Percentiles rank a stretch among this genome's conserved stretches.
Conservation (phyloP, 1,140 invertebrate genomes). For the Saccostrea glomerata region DNA sequence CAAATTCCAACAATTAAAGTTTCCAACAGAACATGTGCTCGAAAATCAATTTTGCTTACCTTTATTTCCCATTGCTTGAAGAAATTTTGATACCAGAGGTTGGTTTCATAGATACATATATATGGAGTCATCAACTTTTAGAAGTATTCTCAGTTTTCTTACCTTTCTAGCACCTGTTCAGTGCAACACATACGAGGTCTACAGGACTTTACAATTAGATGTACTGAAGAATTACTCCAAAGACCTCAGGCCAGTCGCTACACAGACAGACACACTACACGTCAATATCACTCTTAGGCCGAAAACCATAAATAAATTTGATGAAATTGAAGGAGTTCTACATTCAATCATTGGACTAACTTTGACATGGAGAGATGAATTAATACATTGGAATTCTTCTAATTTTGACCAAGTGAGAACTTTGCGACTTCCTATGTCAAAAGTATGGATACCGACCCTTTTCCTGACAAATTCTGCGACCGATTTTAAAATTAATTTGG, state of each 20-base stretch:
- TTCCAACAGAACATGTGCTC: no score
- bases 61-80: no score
- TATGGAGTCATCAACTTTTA: background rate
- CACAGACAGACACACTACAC: background rate
- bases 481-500: background rate
- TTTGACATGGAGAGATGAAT: conserved; percentile 25
- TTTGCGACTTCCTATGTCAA: background rate
- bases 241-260: conserved; percentile 26
- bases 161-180: background rate
- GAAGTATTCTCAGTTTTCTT: background rate
- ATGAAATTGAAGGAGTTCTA: conserved; percentile 34
- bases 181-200: background rate
- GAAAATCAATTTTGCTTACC: no score
- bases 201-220: background rate
- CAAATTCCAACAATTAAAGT: no score
- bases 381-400: conserved; percentile 2
- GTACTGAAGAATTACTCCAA: conserved; percentile 40
- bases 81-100: background rate
- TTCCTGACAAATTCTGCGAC: conserved; percentile 5
- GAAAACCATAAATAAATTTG: conserved; percentile 14
- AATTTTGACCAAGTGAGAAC: background rate
- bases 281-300: background rate
- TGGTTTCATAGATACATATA: background rate
- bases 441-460: background rate
- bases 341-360: background rate